Evolutionary conservation across 2,888 invertebrate genomes (phyloP), one percentile per base, ranked within the genome.

Genomic region (Apomyelois bistriatella): DNA sequence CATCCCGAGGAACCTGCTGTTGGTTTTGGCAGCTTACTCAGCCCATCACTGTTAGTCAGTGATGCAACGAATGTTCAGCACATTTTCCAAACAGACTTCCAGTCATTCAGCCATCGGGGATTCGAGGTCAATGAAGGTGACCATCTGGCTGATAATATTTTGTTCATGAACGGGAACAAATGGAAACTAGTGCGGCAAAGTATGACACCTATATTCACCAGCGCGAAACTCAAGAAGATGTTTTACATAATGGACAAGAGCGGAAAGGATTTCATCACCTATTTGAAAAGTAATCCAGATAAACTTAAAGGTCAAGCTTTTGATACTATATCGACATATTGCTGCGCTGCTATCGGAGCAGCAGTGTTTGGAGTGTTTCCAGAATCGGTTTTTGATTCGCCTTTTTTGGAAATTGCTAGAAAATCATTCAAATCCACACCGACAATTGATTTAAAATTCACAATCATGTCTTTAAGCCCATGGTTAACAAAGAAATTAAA

Each of bases 111-210:
- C 48, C 65, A 75, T 35, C 67, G 82, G 59, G 82, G 79, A 0
- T 36, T 77, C 8, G 59, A 65, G 0, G 55, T 64, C 9, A 65
- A 55, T n/a, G 64, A 74, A 9, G 64, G 64, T 0, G 82, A 83
- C 36, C 52, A 64, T 12, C 60, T 83, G 4, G 65, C 73, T 0
- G 71, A 82, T 46, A 82, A 76, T 43, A 55, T 82, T 1, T 58
- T 81, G 1, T 62, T 81, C 32, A 61, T 74, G 53, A 55, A 74
- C 13, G 71, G 83, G 1, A 71, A 70, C 9, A 68, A 73, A 56
- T 88, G 86, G 89, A 79, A 81, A 53, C 59, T 76, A 7, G 65
- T 84, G 9, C 65, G 85, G 10, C 82, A 83, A 35, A 83, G 74
- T 50, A 59, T 89, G 55, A 74, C 79, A 0, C 82, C 86, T 0